Base-by-base conservation (phyloP, 2,113 vertebrate genomes). In the Bucco capensis region DNA sequence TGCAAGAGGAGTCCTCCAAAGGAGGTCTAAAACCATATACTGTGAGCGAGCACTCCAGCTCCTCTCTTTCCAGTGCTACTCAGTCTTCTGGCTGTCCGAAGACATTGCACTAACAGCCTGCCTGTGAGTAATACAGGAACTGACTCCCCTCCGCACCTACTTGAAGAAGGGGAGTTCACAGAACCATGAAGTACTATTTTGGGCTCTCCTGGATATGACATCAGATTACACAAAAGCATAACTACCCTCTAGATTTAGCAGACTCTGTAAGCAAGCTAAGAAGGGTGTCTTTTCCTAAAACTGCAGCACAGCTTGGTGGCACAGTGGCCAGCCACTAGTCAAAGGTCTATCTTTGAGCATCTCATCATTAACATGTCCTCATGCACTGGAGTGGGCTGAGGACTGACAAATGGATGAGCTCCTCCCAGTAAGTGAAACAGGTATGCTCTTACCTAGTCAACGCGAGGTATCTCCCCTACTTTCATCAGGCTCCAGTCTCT, bases 371-470 rank as follows among this genome's bases (percentile, higher is more conserved):
- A 42, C 1, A 0, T 0, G 9, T 71, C 64, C 72, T 54, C 37
- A 4, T 2, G 23, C 0, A 0, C 46, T 42, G 53, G 33, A 87
- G 35, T 0, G 8, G 47, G 42, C 33, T 35, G 60, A 31, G 30
- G 33, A 64, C 49, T 35, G 0, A 0, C 47, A 54, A n/a, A 64
- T 1, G 0, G 42, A 16, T n/a, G 65, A 46, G 38, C 71, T 73
- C 49, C 31, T 53, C 54, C 44, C 0, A 0, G 2, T 47, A 7
- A 40, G 27, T 19, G 74, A 60, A 71, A 57, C 53, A 49, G 31
- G 27, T 18, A 53, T 5, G 19, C 40, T 94, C 95, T 93, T 94
- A 94, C 81, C 93, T 91, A 35, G 5, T 81, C 73, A 83, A 28
- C 1, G 62, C 1, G 19, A 91, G 42, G 25, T 33, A 38, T 54